Evolutionary conservation across 2,888 invertebrate species (phyloP), one percentile per base, ranked within the genome.

Genomic region (Entomobrya multifasciata): DNA sequence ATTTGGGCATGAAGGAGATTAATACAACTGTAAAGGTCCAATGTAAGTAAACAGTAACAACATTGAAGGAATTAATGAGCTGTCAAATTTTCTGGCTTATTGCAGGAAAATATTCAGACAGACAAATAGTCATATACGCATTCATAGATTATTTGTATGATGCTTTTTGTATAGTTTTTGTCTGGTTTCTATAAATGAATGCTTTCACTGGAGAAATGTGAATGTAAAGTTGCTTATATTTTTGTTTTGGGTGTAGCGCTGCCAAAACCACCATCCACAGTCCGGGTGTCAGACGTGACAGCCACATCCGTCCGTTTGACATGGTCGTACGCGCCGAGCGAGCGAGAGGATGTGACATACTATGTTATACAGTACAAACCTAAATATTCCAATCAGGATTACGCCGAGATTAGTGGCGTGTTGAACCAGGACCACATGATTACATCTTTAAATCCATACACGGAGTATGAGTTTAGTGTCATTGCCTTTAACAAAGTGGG

Each of bases 311-410:
- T 99, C 27, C 95, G 97, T 80, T 94, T 99, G 86, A 95, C 96
- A 15, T 99, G 99, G 99, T 96, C 96, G 0, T 97, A 97, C 93
- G 96, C 96, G 91, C 95, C 96, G 15, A 92, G 92, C 67, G 95
- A 96, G 0, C 88, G 90, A 20, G 96, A 97, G 92, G 97, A 98
- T 92, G 95, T 98, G n/a, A 96, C 96, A 92, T 98, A 98, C 93
- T 99, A 98, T 93, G 97, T 98, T 91, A 97, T 99, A 92, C 97
- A 98, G 93, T 98, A 98, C 94, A 98, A 98, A 93, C 97, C 97
- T 65, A 98, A 97, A 94, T 96, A 96, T 93, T 97, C 97, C 80
- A 96, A 97, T 93, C 95, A 97, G 94, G 97, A 97, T 65, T 98
- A 95, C 94, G 96, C 96, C 92, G 98, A 98, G 93, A 97, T 98